These are phyloP conservation scores for Hydrocynus forskahlii DNA, from an alignment of 2,797 vertebrate species.

Conservation along the genomic window DNA sequence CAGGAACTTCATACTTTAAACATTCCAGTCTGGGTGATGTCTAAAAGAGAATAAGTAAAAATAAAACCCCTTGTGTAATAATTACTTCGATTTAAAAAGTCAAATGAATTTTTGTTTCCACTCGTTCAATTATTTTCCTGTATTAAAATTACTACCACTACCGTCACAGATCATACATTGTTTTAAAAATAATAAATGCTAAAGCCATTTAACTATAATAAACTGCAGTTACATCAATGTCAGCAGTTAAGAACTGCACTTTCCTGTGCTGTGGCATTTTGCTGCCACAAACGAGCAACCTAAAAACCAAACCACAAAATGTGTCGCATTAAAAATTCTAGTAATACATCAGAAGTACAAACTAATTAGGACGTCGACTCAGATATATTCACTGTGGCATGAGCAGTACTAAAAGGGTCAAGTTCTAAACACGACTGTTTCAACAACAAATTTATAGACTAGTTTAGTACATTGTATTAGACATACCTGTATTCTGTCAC, in stretches of 20 bases:
- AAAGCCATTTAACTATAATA: background rate
- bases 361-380: background rate
- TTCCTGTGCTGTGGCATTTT: too few species aligned
- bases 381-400: background rate
- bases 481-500: background rate
- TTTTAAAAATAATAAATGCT: background rate
- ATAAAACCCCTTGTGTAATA: too few species aligned
- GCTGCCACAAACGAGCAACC: background rate
- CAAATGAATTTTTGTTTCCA: too few species aligned
- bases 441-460: background rate
- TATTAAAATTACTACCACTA: too few species aligned
- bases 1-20: background rate
- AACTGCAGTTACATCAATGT: background rate
- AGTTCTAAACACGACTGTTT: background rate
- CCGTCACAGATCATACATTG: too few species aligned
- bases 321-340: too few species aligned
- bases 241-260: background rate
- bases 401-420: background rate
- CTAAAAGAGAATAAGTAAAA: background rate
- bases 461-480: background rate
- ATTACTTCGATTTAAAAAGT: too few species aligned
- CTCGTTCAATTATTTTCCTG: too few species aligned
- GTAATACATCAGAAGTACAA: background rate
- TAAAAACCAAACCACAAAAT: background rate
- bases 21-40: background rate